Base-by-base conservation (phyloP, 1,140 invertebrate genomes). In the Drosophila busckii region DNA sequence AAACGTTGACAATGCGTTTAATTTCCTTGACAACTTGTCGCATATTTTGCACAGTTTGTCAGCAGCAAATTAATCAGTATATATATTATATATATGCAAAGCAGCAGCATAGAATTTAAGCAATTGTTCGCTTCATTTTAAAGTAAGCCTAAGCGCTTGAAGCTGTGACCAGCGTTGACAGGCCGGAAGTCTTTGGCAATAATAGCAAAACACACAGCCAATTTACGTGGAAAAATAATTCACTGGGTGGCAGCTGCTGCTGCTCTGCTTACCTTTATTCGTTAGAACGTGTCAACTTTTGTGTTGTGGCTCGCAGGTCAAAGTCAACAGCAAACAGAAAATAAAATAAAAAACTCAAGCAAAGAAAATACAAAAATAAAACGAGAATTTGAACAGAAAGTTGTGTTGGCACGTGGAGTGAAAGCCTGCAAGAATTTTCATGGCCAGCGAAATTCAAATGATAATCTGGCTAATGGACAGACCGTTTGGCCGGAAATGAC, bases 131-230 rank as follows among this genome's bases (percentile, higher is more conserved):
- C n/a, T n/a, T n/a, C n/a, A n/a, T n/a, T n/a, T n/a, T n/a, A n/a
- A n/a, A n/a, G n/a, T n/a, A n/a, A n/a, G n/a, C n/a, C n/a, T n/a
- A n/a, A n/a, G n/a, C n/a, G n/a, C n/a, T n/a, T 34, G 23, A 10
- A 29, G 16, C n/a, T 44, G 29, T 34, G 37, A 49, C 28, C 45
- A 52, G 6, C 28, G 63, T 52, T 73, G 70, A 68, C 63, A 75
- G 70, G 38, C 20, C 71, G 71, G 71, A 78, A 80, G 73, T 73
- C 75, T 61, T 61, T 64, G 75, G 75, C 68, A 80, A 78, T 80
- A 78, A 78, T 78, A 78, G 75, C 73, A 76, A 78, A n/a, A n/a
- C n/a, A 80, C 73, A 80, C 73, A 78, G 68, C 73, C 73, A 78
- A 78, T 78, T 80, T 78, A 53, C 49, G 58, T 69, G 49, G 34